Conservation (phyloP, 2,797 vertebrate species). For the Periparus ater region DNA sequence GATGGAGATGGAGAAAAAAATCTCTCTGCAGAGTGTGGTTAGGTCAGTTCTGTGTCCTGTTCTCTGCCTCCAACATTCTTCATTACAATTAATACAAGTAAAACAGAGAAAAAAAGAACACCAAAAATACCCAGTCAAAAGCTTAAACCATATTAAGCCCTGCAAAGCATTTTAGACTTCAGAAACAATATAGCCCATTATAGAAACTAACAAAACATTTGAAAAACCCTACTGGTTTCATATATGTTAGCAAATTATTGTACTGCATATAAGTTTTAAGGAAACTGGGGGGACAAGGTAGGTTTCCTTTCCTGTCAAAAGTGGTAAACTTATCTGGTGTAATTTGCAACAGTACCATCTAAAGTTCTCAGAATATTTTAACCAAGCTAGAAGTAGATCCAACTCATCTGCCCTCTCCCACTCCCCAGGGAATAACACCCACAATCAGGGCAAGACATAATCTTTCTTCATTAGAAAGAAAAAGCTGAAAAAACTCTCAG, state of each 20-base stretch:
- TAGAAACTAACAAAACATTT: not conserved
- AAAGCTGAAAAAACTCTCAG: not conserved
- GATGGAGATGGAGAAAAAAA: constrained; percentile 1
- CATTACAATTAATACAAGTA: not conserved
- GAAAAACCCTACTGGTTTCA: not conserved
- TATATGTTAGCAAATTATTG: not conserved
- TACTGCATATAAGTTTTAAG: not conserved
- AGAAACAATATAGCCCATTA: not conserved
- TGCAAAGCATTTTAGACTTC: not conserved
- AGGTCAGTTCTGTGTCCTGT: not conserved
- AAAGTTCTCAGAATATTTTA: not conserved
- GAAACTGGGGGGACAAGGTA: not conserved
- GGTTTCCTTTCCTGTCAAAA: not conserved
- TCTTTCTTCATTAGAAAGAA: not conserved
- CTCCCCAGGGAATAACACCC: not conserved
- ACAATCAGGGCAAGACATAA: not conserved
- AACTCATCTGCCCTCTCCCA: not conserved
- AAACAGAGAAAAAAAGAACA: constrained; percentile 3
- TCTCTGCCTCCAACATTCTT: constrained; percentile 13
- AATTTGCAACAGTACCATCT: not conserved
- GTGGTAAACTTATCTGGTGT: not conserved
- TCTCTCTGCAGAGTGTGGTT: not conserved
- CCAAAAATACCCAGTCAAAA: not conserved
- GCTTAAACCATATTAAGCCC: not conserved
- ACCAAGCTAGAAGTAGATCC: not conserved